A percentile compares a stretch with the other conserved stretches of the same genome.
Evolutionary conservation across 2,113 vertebrate genomes (phyloP).

Genomic region (Apus apus): DNA sequence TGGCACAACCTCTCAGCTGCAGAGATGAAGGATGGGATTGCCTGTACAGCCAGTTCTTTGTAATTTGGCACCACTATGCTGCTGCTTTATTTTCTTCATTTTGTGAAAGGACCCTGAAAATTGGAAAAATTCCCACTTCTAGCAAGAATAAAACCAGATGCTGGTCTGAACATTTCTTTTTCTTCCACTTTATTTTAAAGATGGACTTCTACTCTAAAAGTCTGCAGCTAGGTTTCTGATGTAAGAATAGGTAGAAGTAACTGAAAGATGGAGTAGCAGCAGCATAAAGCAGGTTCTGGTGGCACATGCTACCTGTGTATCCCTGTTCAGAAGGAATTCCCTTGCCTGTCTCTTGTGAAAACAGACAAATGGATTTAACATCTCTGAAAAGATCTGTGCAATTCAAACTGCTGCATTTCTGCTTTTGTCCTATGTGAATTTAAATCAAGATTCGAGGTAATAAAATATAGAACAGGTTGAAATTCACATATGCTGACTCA

Average conservation of each 20-base stretch:
- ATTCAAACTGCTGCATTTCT: not conserved
- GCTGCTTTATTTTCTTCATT: conserved; percentile 13
- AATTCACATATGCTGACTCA: conserved; percentile 52
- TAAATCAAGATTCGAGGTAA: not conserved
- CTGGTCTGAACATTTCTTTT: not conserved
- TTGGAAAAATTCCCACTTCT: conserved; percentile 24
- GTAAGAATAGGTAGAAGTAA: not conserved
- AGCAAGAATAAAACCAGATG: conserved; percentile 25
- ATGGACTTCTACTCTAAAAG: not conserved
- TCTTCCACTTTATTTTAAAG: not conserved
- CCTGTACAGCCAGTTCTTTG: conserved; percentile 58
- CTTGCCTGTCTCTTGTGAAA: not conserved
- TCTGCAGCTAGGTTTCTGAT: not conserved
- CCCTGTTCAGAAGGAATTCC: not conserved
- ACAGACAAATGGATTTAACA: not conserved
- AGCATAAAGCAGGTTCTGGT: not conserved
- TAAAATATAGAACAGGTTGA: conserved; percentile 28
- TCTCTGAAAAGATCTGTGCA: not conserved
- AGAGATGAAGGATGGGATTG: not conserved
- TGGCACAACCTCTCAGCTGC: conserved; percentile 22
- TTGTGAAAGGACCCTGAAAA: conserved; percentile 34
- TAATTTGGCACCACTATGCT: not conserved
- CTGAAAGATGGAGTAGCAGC: not conserved
- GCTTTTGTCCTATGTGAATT: not conserved
- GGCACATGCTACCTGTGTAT: not conserved